Evolutionary conservation across 2,113 vertebrate genomes (phyloP).

Genomic region (Panthera uncia): DNA sequence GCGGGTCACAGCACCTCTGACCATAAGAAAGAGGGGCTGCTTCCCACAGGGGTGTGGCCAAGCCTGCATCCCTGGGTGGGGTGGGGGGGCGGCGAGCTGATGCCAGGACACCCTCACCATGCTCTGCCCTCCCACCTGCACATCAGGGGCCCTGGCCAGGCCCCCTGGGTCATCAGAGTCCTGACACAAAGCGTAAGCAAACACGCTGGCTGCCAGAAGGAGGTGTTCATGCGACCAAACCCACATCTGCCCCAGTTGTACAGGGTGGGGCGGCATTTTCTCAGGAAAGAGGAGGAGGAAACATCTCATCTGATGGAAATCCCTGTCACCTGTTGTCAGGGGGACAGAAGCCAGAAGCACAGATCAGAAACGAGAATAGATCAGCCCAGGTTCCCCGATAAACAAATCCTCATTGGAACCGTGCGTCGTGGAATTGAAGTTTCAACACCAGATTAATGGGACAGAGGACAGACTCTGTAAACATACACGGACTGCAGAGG

Average conservation of each 20-base stretch:
- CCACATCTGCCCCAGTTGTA: neutral
- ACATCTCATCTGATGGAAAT: neutral
- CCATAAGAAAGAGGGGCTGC: neutral
- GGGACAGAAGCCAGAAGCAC: neutral
- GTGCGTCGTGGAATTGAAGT: neutral
- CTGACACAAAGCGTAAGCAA: neutral
- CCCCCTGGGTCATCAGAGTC: neutral
- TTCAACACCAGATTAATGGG: conserved; percentile 19
- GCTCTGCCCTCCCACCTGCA: too few species aligned
- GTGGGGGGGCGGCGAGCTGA: too few species aligned
- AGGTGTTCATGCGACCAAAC: neutral
- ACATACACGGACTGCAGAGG: neutral
- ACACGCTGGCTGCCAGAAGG: neutral
- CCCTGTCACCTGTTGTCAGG: neutral
- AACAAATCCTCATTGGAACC: neutral
- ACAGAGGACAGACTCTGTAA: neutral
- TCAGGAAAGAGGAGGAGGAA: neutral
- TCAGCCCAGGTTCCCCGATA: neutral
- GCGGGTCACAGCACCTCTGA: neutral
- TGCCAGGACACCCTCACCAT: neutral
- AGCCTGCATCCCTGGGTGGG: too few species aligned
- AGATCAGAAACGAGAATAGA: neutral
- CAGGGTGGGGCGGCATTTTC: neutral
- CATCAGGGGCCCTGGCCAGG: neutral
- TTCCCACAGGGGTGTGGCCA: neutral